A percentile compares a stretch with the other conserved stretches of the same genome.
These are phyloP conservation scores for Accipiter cooperii DNA, from an alignment of 2,113 vertebrate genomes.

Conservation along the genomic window DNA sequence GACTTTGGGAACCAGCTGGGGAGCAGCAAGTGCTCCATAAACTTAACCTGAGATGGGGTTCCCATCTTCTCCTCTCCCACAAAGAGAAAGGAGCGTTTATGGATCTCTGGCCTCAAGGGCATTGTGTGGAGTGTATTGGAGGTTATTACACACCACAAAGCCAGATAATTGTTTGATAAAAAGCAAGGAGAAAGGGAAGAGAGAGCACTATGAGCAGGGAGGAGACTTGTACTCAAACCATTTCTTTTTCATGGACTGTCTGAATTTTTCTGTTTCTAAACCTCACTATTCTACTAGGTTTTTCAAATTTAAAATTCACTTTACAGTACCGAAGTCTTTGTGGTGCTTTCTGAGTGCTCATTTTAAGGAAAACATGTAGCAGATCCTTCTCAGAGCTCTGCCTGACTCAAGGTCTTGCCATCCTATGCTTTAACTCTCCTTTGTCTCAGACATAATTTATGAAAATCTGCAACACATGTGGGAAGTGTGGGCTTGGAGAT, in stretches of 20 bases:
- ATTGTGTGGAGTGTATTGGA: not conserved
- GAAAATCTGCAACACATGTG: not conserved
- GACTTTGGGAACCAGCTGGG: not conserved
- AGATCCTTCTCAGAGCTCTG: not conserved
- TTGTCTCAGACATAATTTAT: not conserved
- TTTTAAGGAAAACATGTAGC: not conserved
- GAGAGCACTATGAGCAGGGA: not conserved
- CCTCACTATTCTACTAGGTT: not conserved
- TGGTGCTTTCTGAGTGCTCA: not conserved
- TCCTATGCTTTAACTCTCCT: not conserved
- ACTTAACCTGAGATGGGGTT: not conserved
- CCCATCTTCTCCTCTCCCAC: not conserved
- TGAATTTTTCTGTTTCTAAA: not conserved
- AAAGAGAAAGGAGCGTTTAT: not conserved
- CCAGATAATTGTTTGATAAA: not conserved
- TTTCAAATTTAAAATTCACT: not conserved
- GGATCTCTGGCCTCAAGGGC: not conserved
- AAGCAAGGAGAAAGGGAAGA: not conserved
- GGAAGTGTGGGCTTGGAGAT: not conserved
- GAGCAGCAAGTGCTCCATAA: not conserved
- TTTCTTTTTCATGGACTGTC: not conserved
- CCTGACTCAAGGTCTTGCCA: not conserved
- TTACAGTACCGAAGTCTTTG: not conserved
- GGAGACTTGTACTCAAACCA: not conserved
- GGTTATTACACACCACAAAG: not conserved